Percentiles rank a stretch among this genome's conserved stretches.
phyloP scores from a whole-genome alignment of 2,888 invertebrate species.

The Aporophyla nigra region DNA sequence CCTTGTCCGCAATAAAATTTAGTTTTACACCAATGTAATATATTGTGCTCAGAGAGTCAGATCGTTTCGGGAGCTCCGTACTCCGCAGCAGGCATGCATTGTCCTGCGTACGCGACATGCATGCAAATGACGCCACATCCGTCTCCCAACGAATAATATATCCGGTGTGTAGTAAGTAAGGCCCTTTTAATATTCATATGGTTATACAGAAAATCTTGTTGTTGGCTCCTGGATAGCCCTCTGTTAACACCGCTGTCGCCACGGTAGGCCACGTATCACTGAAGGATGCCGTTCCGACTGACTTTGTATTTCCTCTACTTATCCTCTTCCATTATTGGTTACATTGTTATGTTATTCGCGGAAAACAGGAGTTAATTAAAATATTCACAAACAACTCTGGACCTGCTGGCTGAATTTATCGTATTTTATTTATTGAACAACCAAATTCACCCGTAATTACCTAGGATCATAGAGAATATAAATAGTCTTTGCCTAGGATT shows the following conservation, averaged over 20 bases:
- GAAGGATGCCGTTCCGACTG: constrained; percentile 3
- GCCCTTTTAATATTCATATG: constrained; percentile 61
- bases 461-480: no score
- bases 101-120: constrained; percentile 76
- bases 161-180: constrained; percentile 79
- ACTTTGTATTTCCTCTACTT: constrained; percentile 16
- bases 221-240: constrained; percentile 20
- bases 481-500: no score
- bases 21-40: constrained; percentile 49
- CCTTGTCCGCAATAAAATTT: constrained; percentile 19
- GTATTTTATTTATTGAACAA: constrained; percentile 9
- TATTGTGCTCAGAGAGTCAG: constrained; percentile 57
- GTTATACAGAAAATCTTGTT: constrained; percentile 56
- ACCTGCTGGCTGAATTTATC: neutral
- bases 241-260: constrained; percentile 30
- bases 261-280: constrained; percentile 12
- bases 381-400: neutral
- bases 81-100: constrained; percentile 60
- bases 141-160: constrained; percentile 82
- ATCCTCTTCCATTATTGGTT: neutral
- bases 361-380: constrained; percentile 23
- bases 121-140: constrained; percentile 88
- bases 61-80: constrained; percentile 60
- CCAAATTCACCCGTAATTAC: neutral
- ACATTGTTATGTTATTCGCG: constrained; percentile 7